Evolutionary conservation across 2,113 vertebrate species (phyloP).

Genomic region (Psettodes erumei): DNA sequence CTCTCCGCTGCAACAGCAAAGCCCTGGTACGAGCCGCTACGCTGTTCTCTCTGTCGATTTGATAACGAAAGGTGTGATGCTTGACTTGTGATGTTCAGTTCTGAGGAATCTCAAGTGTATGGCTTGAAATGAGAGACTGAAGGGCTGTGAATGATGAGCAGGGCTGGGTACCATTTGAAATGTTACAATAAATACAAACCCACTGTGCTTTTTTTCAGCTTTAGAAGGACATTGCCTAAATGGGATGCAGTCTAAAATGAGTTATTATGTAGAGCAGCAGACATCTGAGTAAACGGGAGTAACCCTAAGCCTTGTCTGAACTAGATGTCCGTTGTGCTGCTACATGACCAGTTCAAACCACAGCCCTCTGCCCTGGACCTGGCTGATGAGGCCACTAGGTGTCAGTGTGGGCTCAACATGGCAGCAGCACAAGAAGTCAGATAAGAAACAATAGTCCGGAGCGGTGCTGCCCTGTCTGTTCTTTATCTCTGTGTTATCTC

Average conservation of each 20-base stretch:
- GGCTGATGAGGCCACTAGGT: constrained; percentile 81
- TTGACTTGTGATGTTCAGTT: background rate
- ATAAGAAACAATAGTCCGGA: constrained; percentile 16
- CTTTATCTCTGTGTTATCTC: constrained; percentile 37
- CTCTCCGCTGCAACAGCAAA: constrained; percentile 80
- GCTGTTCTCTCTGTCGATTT: background rate
- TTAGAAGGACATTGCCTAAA: background rate
- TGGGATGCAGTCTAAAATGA: background rate
- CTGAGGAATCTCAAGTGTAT: background rate
- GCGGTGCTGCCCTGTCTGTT: constrained; percentile 22
- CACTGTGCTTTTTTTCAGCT: background rate
- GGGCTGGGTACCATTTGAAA: background rate
- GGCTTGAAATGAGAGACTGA: no score
- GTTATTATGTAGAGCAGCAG: background rate
- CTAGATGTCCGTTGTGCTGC: no score
- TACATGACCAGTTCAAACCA: background rate
- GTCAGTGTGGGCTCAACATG: constrained; percentile 81
- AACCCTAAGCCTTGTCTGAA: no score
- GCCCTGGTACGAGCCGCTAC: constrained; percentile 65
- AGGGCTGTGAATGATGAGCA: background rate
- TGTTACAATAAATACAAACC: background rate
- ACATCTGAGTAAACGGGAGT: no score
- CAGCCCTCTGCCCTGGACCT: background rate
- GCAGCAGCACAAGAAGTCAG: constrained; percentile 10
- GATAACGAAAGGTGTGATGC: background rate